Base-by-base conservation (phyloP, 2,888 invertebrate genomes). In the Ophion costatus region DNA sequence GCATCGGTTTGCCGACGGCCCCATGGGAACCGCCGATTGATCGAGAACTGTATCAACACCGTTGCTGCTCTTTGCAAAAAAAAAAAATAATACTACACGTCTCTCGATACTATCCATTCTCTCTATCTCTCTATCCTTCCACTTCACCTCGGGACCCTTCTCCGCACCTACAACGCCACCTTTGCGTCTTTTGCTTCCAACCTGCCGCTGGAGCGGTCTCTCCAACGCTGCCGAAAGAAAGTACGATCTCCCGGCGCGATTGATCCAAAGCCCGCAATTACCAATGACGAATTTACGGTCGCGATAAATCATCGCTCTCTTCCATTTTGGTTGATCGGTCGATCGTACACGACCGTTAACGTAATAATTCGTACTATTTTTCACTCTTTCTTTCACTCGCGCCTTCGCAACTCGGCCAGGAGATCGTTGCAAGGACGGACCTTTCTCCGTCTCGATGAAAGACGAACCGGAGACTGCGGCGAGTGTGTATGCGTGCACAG, bases 61-160 rank as follows among this genome's bases (percentile, higher is more conserved):
- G 79, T 11, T 80, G 75, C 57, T 71, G 38, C 42, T 76, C 56
- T 20, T 77, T 17, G 57, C 29, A 59, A 64, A 76, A 71, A 83
- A 63, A 75, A 83, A 83, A 64, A 71, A 80, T 80, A 63, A 75
- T 80, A 83, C 57, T 70, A 75, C 79, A 59, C 33, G 33, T 24
- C 45, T 59, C 75, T 64, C 75, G 74, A 64, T 80, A 57, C 83
- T 45, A 79, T 76, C 70, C 70, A 20, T 80, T 80, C 69, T 69
- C 79, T 75, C 83, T 80, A 75, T 80, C 75, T 80, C 75, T 76
- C 63, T 82, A 63, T 78, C 78, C 61, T 74, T 73, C 73, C 73
- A 66, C 45, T 69, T 83, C 70, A 64, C 75, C 79, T 74, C 64
- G 45, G 56, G 64, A 71, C 70, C 75, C 70, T 33, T 51, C 69